phyloP scores from a whole-genome alignment of 1,140 invertebrate genomes.

The Drosophila sturtevanti region DNA sequence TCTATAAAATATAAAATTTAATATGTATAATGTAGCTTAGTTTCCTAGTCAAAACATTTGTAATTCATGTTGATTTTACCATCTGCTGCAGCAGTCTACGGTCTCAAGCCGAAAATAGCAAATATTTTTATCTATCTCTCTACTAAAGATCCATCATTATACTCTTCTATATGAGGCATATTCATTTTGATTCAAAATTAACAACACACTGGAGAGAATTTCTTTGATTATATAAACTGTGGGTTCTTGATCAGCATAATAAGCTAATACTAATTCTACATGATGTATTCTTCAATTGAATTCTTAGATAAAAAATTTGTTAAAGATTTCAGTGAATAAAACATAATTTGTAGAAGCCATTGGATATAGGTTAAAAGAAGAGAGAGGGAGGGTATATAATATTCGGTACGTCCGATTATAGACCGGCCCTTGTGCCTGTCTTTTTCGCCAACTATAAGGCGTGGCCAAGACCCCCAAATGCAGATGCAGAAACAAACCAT shows the following conservation, averaged over 20 bases:
- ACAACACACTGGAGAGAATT: no score
- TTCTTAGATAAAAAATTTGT: no score
- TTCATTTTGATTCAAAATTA: not conserved
- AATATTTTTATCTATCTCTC: not conserved
- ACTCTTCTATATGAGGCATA: not conserved
- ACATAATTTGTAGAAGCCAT: no score
- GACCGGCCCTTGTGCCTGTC: not conserved
- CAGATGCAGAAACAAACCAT: conserved; percentile 12
- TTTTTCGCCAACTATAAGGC: conserved; percentile 19
- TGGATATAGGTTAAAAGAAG: no score
- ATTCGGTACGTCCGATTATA: not conserved
- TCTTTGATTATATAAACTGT: no score
- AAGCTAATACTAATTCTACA: no score
- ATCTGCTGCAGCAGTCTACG: not conserved
- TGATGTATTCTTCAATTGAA: no score
- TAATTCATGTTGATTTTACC: not conserved
- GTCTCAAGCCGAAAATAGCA: not conserved
- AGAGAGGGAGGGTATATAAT: not conserved
- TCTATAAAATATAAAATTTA: not conserved
- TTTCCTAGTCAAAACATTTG: not conserved
- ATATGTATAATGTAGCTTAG: not conserved
- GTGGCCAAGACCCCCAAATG: conserved; percentile 24
- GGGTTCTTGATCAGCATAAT: no score
- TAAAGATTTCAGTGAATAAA: no score
- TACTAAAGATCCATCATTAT: conserved; percentile 5